Evolutionary conservation across 2,113 vertebrate genomes (phyloP), one percentile per base, ranked within the genome.

Genomic region (Talpa occidentalis): DNA sequence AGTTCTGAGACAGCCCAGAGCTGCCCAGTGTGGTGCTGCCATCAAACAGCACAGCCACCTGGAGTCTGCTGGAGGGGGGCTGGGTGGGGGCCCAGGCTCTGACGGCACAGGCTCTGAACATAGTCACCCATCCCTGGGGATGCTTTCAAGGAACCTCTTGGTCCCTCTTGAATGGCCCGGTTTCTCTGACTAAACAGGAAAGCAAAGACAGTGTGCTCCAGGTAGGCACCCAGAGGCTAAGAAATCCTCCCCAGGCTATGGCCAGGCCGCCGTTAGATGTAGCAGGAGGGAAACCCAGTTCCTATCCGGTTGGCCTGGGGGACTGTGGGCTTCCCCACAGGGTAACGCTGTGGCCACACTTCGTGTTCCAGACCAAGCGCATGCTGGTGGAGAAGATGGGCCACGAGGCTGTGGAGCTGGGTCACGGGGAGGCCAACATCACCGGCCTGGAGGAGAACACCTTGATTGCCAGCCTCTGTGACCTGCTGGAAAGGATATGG

Each of bases 301-400:
- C 66, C 62, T 6, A 26, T 15, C 72, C 11, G 9, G 49, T 37
- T 54, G 62, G 17, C n/a, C 28, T 30, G 7, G n/a, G 19, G 72
- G 26, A 24, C 35, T 89, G 74, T 56, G n/a, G 14, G 12, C 77
- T 67, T 81, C 78, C 19, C 30, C 52, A 35, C 49, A 69, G 54
- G 6, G 35, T 66, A 5, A 77, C 89, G n/a, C 85, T 6, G 17
- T 85, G 69, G 87, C 59, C 59, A 52, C 35, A 78, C 35, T 0
- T 60, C 47, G n/a, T 81, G 17, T 40, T 94, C 49, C 93, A 99
- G 99, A 99, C 99, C 49, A 99, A 99, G 85, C 98, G 99, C 66
- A 99, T 99, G 99, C 91, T 99, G 98, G 99, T 99, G 97, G 99
- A 99, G 96, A 99, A 99, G 96, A 99, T 99, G 99, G 99, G 99